Evolutionary conservation across 1,140 invertebrate species (phyloP), one percentile per base, ranked within the genome.

Genomic region (Diorhabda sublineata): DNA sequence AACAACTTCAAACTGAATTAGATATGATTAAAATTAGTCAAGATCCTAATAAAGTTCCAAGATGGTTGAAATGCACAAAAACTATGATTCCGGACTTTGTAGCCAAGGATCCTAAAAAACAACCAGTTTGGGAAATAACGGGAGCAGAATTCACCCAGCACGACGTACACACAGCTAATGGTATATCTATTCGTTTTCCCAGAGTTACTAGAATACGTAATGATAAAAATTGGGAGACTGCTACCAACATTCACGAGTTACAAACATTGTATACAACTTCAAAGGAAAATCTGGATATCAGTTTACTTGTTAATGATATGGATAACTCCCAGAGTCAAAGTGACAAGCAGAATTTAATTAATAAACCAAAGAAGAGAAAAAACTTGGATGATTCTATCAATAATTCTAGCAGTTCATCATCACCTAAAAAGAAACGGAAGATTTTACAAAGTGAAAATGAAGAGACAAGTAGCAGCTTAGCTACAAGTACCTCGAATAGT

Each of bases 81-180:
- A 85, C 88, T 1, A 87, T 97, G 83, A 83, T 95, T 6, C 96
- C 96, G 1, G 95, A 97, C 84, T 96, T 96, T 82, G 86, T 97
- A 3, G 91, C 91, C 8, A 85, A 82, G 70, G 88, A 95, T 83
- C 95, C 95, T 0, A 91, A 92, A 81, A 83, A 89, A 64, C 89
- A 94, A 79, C 95, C 93, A 3, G 91, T 97, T 9, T 97, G 95
- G 95, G 94, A 97, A 84, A 95, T 98, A 45, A 92, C 92, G 2
- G 95, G 95, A 0, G 95, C 95, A 0, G 95, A 98, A 82, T 93
- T 97, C 74, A 94, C 92, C 5, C 89, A 94, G 79, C 86, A 91
- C 69, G 91, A 94, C 61, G 85, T 91, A 11, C 96, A 98, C 77
- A 96, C 94, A 3, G 94, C 94, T 3, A 88, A 91, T 78, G 93